phyloP scores from a whole-genome alignment of 2,797 vertebrate genomes.

The Pseudochirops cupreus region DNA sequence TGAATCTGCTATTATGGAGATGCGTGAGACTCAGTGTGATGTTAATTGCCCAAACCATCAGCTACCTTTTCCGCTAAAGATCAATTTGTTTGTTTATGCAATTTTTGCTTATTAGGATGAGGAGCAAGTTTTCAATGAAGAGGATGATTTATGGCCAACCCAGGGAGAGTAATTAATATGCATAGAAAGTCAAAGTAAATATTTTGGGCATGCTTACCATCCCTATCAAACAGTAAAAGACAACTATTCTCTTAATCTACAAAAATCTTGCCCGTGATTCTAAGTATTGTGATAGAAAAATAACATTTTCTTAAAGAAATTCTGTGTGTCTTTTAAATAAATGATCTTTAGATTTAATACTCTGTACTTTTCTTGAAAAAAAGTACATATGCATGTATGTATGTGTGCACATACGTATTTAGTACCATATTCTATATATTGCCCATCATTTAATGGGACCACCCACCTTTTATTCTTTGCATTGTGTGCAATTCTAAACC shows the following conservation, averaged over 20 bases:
- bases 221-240: constrained; percentile 56
- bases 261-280: constrained; percentile 12
- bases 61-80: constrained; percentile 33
- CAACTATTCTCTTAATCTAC: constrained; percentile 42
- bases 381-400: not conserved
- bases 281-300: constrained; percentile 8
- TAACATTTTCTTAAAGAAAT: not conserved
- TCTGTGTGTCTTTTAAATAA: not conserved
- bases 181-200: constrained; percentile 59
- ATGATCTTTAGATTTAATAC: not conserved
- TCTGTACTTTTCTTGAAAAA: not conserved
- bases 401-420: not conserved
- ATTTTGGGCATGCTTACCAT: constrained; percentile 62
- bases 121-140: constrained; percentile 60
- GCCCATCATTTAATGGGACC: not conserved
- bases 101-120: constrained; percentile 68
- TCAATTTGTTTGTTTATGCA: constrained; percentile 63
- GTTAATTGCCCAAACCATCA: constrained; percentile 52
- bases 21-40: not conserved
- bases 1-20: not conserved
- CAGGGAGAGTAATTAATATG: constrained; percentile 65
- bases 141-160: constrained; percentile 73
- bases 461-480: not conserved
- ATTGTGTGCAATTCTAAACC: not conserved
- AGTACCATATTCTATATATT: not conserved